Evolutionary conservation across 2,113 vertebrate genomes (phyloP).

Genomic region (Coreoperca whiteheadi): DNA sequence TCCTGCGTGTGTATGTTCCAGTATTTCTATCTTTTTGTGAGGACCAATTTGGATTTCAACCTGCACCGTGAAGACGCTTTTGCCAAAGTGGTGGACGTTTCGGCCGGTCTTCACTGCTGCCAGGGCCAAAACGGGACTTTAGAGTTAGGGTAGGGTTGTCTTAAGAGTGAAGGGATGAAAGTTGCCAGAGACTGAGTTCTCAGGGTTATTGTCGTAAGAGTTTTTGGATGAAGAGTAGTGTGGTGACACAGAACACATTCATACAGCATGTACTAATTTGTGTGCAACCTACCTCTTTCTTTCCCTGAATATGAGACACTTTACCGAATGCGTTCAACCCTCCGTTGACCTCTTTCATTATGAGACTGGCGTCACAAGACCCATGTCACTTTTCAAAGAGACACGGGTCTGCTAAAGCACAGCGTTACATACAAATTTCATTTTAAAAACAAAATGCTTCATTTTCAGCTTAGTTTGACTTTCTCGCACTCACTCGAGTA

Average conservation of each 20-base stretch:
- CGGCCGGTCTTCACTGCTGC: not conserved
- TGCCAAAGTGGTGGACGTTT: not conserved
- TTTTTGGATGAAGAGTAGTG: not conserved
- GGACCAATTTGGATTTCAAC: not conserved
- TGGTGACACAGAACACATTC: not conserved
- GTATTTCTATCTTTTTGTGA: not conserved
- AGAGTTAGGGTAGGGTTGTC: too few relatives aligned
- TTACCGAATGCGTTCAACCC: not conserved
- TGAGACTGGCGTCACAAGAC: not conserved
- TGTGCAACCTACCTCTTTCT: not conserved
- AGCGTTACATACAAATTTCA: too few relatives aligned
- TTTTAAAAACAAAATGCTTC: too few relatives aligned
- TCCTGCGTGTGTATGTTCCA: not conserved
- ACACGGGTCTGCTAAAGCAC: too few relatives aligned
- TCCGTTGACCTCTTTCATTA: not conserved
- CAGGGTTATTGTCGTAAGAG: not conserved
- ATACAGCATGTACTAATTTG: not conserved
- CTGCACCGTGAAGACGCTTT: constrained; percentile 6
- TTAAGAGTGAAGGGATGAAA: not conserved
- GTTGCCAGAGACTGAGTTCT: not conserved
- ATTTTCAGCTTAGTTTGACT: too few relatives aligned
- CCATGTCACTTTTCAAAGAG: too few relatives aligned
- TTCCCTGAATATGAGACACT: not conserved
- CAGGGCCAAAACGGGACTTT: not conserved
- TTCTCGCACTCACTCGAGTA: too few relatives aligned